phyloP scores from a whole-genome alignment of 2,113 vertebrate species.

The Myanophis thanlyinensis region DNA sequence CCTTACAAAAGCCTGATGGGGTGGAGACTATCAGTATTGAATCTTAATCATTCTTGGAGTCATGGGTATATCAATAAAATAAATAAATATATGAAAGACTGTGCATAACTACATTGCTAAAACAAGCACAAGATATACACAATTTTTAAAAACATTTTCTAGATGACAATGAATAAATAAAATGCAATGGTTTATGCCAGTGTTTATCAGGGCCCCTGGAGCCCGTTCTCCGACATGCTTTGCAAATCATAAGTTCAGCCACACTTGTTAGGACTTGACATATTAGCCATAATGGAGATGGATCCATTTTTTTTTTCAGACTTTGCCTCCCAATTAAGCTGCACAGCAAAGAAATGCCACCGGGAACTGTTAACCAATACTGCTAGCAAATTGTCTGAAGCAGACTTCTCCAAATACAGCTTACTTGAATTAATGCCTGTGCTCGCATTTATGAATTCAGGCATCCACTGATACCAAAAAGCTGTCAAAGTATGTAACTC shows the following conservation, averaged over 20 bases:
- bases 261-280: slow-evolving; percentile 5
- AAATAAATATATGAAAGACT: neutral
- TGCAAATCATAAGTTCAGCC: neutral
- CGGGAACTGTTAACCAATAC: neutral
- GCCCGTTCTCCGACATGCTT: neutral
- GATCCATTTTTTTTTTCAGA: slow-evolving; percentile 15
- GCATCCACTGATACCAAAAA: neutral
- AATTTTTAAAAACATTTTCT: neutral
- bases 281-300: slow-evolving; percentile 29
- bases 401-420: neutral
- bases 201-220: neutral
- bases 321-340: neutral
- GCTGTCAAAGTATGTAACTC: neutral
- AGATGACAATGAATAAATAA: neutral
- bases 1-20: neutral
- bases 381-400: neutral
- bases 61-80: neutral
- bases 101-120: neutral
- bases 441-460: neutral
- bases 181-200: neutral
- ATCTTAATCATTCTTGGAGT: neutral
- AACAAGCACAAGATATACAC: neutral
- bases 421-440: neutral
- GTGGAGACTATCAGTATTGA: neutral
- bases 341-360: neutral